Evolutionary conservation across 2,113 vertebrate species (phyloP), one percentile per base, ranked within the genome.

Genomic region (Silurus asotus): DNA sequence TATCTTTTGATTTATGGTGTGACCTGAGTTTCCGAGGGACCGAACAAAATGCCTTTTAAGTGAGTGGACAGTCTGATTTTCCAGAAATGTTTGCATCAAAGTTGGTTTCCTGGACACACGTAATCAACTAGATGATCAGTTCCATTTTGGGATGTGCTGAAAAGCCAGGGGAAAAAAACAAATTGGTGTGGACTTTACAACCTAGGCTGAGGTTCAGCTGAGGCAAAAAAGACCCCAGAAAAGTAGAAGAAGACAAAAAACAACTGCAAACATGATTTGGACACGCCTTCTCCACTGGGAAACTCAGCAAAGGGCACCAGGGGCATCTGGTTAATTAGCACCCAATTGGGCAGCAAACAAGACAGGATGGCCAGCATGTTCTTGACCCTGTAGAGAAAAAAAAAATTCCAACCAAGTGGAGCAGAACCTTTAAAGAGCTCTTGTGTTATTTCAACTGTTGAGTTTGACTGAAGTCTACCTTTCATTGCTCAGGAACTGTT

Each of bases 281-380:
- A 58, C 65, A 85, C 81, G 90, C 87, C 77, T 89, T 84, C 59
- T 87, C 85, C 91, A 90, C 90, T 91, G 89, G 88, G 90, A 90
- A 87, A 88, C 25, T 89, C 89, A 91, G 51, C 88, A 91, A 87
- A 93, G 89, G 85, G 67, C 81, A 89, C 90, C 89, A 87, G 89
- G 87, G 82, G 82, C 82, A 56, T 88, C 82, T 81, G 90, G 91
- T 90, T 95, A 91, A 91, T 94, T 89, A 90, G 90, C 84, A 88
- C 88, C 91, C 90, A 94, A 93, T 93, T 93, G 92, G 86, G 88
- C 90, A 56, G 91, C 90, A 91, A 94, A 93, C 89, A 91, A 93
- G 90, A 91, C 85, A 88, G 90, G 88, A 90, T 81, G 87, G 87
- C 74, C 83, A 87, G 79, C 77, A 83, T 89, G 91, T 91, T 92